Percentiles rank a stretch among this genome's conserved stretches.
These are phyloP conservation scores for Plecturocebus donacophilus DNA, from an alignment of 2,113 vertebrate species.

Conservation along the genomic window DNA sequence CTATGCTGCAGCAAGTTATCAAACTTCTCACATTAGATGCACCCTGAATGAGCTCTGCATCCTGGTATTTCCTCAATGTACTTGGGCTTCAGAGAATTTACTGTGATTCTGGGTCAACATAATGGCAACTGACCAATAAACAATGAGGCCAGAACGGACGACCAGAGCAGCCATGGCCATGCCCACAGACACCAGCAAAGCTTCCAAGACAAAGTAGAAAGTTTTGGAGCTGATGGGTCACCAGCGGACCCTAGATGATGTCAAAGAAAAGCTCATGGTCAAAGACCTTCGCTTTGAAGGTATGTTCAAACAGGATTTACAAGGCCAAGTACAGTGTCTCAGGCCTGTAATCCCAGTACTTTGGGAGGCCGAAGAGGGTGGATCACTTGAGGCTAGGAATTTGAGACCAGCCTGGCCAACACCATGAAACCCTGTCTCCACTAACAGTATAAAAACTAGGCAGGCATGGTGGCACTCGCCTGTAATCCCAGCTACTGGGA, in stretches of 20 bases:
- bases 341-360: no score
- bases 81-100: conserved; percentile 89
- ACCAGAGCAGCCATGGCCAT: conserved; percentile 86
- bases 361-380: no score
- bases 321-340: no score
- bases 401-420: no score
- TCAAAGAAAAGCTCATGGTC: conserved; percentile 91
- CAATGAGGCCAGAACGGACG: conserved; percentile 88
- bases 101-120: conserved; percentile 88
- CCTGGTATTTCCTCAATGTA: conserved; percentile 90
- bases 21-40: conserved; percentile 97
- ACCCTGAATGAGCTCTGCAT: conserved; percentile 88
- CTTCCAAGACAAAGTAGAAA: conserved; percentile 81
- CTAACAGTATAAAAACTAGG: no score
- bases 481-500: no score
- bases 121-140: conserved; percentile 84
- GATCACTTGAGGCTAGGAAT: no score
- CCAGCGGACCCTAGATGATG: conserved; percentile 83
- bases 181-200: conserved; percentile 88
- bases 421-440: no score
- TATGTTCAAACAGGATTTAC: conserved; percentile 93
- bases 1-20: conserved; percentile 98
- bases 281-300: conserved; percentile 91
- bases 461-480: no score
- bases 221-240: not conserved